Base-by-base conservation (phyloP, 2,797 vertebrate species). In the Prionace glauca region DNA sequence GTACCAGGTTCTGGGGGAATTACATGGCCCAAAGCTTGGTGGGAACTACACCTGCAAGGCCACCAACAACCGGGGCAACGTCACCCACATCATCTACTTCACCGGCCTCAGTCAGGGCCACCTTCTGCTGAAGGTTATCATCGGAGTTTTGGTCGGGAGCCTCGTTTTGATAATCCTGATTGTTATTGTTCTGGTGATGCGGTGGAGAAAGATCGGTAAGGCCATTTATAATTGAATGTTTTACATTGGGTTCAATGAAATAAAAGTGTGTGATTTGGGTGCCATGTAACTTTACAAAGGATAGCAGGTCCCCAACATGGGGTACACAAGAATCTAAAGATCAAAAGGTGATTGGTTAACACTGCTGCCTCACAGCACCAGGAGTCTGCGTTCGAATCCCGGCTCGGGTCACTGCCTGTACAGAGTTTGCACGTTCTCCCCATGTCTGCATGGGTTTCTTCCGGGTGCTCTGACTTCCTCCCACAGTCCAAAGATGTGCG, bases 1-100 rank as follows among this genome's bases (percentile, higher is more conserved):
- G 41, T 94, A 74, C 26, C 93, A 71, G 93, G 45, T 72, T 10
- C 4, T 72, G 24, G 71, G 93, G 41, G 41, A 56, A 16, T 11
- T 71, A 26, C 67, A 18, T 10, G 32, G 72, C 41, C 93, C 93
- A 1, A 71, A 72, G 67, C 36, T 94, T 1, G 26, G 24, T 5
- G 93, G 93, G 3, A 94, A 72, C 69, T 94, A 94, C 65, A 94
- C 41, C 24, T 94, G 93, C 14, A 24, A 50, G 41, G 69, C n/a
- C 67, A 45, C 67, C 3, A 94, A 72, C 24, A 24, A 18, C 65
- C 24, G 12, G 3, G 93, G 93, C 26, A 74, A 12, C n/a, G 11
- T 2, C 24, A 29, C 10, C 12, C 69, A 45, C 1, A 0, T 41
- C 4, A 29, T 94, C 93, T 32, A 74, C n/a, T 41, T 72, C 22